Conservation (phyloP, 92 coral and sea anemone species). For the Siderastrea radians region DNA sequence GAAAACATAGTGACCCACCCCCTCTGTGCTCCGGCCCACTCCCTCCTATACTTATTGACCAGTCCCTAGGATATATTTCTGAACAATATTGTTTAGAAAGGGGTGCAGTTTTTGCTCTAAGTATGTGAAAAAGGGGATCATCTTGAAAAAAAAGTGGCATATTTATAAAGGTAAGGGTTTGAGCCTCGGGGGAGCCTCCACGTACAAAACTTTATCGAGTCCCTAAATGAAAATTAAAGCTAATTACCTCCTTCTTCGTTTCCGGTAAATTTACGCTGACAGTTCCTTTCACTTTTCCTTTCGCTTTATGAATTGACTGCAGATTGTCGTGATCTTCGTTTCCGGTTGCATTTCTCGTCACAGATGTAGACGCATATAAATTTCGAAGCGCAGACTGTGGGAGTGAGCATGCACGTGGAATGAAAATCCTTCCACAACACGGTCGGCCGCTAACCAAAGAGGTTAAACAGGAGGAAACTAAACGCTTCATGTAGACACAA, state of each 20-base stretch:
- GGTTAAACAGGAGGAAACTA: neutral
- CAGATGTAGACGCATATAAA: neutral
- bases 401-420: conserved; percentile 4
- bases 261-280: conserved; percentile 20
- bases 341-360: neutral
- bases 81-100: too few relatives aligned
- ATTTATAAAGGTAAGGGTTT: too few relatives aligned
- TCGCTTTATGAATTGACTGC: neutral
- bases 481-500: neutral
- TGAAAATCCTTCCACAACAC: neutral
- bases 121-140: too few relatives aligned
- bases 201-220: too few relatives aligned
- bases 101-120: too few relatives aligned
- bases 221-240: neutral
- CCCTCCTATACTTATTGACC: too few relatives aligned
- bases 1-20: too few relatives aligned
- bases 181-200: too few relatives aligned
- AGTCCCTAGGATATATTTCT: too few relatives aligned
- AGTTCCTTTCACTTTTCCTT: conserved; percentile 2
- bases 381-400: neutral
- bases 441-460: neutral
- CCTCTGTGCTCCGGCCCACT: too few relatives aligned
- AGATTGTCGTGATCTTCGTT: neutral
- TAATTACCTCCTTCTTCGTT: conserved; percentile 30
- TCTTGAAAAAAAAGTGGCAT: too few relatives aligned